These are phyloP conservation scores for Caenorhabditis sulstoni DNA, from an alignment of 2,888 invertebrate species.

Conservation along the genomic window DNA sequence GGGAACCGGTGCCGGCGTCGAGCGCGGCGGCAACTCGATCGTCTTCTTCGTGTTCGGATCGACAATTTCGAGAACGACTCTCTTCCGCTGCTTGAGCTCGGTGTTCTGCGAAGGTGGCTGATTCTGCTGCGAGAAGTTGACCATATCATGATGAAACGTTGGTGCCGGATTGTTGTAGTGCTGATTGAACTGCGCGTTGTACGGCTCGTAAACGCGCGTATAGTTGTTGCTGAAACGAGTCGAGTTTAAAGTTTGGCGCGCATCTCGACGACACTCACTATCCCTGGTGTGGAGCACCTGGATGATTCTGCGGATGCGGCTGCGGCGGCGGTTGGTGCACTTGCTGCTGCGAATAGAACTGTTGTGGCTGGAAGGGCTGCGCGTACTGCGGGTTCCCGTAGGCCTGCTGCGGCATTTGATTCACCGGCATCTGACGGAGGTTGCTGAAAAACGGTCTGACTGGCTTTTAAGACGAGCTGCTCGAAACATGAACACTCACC, in stretches of 20 bases:
- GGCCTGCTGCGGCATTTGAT: background rate
- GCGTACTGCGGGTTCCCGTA: background rate
- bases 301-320: background rate
- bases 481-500: background rate
- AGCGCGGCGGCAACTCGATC: slow-evolving; percentile 20
- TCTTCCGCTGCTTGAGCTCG: slow-evolving; percentile 29
- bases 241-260: background rate
- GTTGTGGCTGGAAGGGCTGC: slow-evolving; percentile 12
- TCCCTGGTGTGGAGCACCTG: background rate
- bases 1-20: slow-evolving; percentile 8
- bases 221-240: slow-evolving; percentile 27
- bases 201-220: too few relatives aligned
- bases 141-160: background rate
- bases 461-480: background rate
- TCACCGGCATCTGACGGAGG: too few relatives aligned
- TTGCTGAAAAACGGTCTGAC: background rate
- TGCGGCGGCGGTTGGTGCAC: too few relatives aligned
- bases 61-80: slow-evolving; percentile 39
- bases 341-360: background rate
- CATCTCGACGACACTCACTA: slow-evolving; percentile 11
- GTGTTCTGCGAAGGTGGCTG: slow-evolving; percentile 7
- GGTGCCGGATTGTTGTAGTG: slow-evolving; percentile 14
- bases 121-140: slow-evolving; percentile 4
- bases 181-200: slow-evolving; percentile 24
- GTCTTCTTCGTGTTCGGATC: slow-evolving; percentile 55